A percentile compares a stretch with the other conserved stretches of the same genome.
Conservation (phyloP, 2,113 vertebrate genomes). For the Merops nubicus region DNA sequence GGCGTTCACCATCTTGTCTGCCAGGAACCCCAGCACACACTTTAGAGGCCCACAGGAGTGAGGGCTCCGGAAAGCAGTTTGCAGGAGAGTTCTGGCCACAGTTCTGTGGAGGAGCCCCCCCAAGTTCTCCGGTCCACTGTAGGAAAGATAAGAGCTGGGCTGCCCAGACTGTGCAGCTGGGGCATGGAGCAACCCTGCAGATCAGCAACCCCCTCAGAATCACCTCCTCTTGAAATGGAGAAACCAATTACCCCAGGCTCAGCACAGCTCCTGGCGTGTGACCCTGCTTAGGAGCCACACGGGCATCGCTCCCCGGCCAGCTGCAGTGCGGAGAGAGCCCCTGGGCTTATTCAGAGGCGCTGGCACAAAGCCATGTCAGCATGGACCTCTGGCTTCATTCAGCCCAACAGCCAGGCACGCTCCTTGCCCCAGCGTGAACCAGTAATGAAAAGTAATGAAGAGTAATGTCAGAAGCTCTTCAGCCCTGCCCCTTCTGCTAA, state of each 20-base stretch:
- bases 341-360: background rate
- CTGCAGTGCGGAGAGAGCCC: background rate
- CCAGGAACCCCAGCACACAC: background rate
- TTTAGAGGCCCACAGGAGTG: rapidly evolving
- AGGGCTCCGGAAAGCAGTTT: background rate
- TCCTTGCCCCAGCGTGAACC: background rate
- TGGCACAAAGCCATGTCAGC: background rate
- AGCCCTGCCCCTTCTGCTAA: background rate
- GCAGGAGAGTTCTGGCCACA: background rate
- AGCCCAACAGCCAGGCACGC: background rate
- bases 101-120: background rate
- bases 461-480: background rate
- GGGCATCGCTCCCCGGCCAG: background rate
- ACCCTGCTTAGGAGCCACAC: background rate
- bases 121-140: background rate
- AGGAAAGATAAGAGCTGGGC: background rate
- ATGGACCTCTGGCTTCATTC: background rate
- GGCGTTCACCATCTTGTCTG: background rate
- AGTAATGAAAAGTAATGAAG: background rate
- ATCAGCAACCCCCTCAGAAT: background rate
- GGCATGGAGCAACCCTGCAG: background rate
- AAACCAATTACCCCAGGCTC: background rate
- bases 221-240: background rate
- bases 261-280: background rate
- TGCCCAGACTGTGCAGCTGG: background rate